A percentile compares a stretch with the other conserved stretches of the same genome.
These are phyloP conservation scores for Julus scandinavius DNA, from an alignment of 2,888 invertebrate genomes.

Conservation along the genomic window DNA sequence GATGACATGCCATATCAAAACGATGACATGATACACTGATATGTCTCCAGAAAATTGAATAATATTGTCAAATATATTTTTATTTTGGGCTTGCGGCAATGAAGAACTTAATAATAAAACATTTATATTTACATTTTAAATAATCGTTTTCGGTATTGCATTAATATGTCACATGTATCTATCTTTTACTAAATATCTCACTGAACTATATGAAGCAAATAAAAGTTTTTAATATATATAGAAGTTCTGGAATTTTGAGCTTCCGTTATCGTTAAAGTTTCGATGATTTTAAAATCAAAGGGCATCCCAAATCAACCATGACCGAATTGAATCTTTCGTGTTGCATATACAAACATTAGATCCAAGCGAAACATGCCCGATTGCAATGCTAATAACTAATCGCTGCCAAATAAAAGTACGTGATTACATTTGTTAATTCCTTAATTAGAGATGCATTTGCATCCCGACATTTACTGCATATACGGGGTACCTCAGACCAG, in stretches of 20 bases:
- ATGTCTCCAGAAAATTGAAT: too few species aligned
- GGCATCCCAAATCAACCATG: neutral
- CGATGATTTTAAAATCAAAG: neutral
- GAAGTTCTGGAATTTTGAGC: neutral
- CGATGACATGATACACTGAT: too few species aligned
- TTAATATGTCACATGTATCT: too few species aligned
- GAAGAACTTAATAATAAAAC: too few species aligned
- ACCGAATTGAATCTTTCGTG: neutral
- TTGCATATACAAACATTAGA: neutral
- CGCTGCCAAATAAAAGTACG: neutral
- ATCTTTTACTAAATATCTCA: too few species aligned
- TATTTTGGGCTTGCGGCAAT: too few species aligned
- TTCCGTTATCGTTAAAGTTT: too few species aligned
- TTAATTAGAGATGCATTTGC: neutral
- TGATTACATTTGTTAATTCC: neutral
- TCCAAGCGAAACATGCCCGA: neutral
- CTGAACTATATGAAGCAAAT: too few species aligned
- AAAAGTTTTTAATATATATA: neutral
- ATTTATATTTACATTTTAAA: too few species aligned
- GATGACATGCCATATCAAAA: too few species aligned
- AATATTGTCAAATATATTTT: too few species aligned
- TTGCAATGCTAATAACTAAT: slow-evolving; percentile 2
- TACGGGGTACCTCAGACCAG: neutral
- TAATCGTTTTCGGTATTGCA: too few species aligned
- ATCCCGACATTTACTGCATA: neutral